Percentiles rank a stretch among this genome's conserved stretches.
These are phyloP conservation scores for Lysandra bellargus DNA, from an alignment of 2,888 invertebrate genomes.

Conservation along the genomic window DNA sequence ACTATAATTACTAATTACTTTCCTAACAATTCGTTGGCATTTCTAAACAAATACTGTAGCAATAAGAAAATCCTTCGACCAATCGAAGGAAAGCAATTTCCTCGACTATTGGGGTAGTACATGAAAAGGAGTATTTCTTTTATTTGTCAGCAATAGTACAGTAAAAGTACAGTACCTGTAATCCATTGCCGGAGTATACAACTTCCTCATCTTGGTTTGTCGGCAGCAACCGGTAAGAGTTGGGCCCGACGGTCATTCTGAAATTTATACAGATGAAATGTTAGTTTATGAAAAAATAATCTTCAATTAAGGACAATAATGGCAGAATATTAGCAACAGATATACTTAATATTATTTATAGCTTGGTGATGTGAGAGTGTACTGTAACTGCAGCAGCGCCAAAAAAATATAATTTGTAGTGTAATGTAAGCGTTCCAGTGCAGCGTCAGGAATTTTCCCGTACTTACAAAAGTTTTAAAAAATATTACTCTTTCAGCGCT, in stretches of 20 bases:
- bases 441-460: too few species aligned
- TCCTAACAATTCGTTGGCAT: not conserved
- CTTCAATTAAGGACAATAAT: too few species aligned
- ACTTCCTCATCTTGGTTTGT: slow-evolving; percentile 71
- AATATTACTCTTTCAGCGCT: too few species aligned
- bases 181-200: slow-evolving; percentile 75
- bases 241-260: slow-evolving; percentile 62
- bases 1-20: not conserved
- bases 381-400: too few species aligned
- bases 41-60: not conserved
- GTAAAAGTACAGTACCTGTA: slow-evolving; percentile 58
- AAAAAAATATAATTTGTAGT: too few species aligned
- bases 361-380: too few species aligned
- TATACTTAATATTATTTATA: too few species aligned
- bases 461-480: too few species aligned
- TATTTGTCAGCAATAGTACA: not conserved
- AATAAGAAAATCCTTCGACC: not conserved
- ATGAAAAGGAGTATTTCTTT: not conserved
- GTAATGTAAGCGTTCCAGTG: too few species aligned
- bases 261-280: not conserved
- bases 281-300: not conserved
- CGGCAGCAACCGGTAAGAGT: slow-evolving; percentile 61
- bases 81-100: slow-evolving; percentile 9
- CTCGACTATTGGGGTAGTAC: not conserved
- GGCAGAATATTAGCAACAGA: too few species aligned